Base-by-base conservation (phyloP, 2,797 vertebrate species). In the Falco novaeseelandiae region DNA sequence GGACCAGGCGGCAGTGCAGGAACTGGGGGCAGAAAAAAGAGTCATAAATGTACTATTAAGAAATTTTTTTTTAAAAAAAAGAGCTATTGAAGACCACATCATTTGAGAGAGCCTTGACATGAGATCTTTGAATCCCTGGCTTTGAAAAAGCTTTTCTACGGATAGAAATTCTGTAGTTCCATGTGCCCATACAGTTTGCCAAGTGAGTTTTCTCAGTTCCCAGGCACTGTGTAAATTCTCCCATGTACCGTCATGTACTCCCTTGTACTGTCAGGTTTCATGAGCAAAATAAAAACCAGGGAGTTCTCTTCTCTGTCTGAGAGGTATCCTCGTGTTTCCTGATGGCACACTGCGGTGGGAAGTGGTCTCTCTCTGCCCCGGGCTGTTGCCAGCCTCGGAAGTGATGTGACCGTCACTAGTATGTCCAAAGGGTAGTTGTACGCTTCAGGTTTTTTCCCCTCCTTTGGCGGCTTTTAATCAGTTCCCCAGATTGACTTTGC, bases 381-480 rank as follows among this genome's bases (percentile, higher is more conserved):
- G 38, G 69, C 51, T 30, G 26, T 30, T 76, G 27, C 58, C 40
- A 17, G n/a, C 32, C 54, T 78, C 7, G 2, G 58, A 44, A 71
- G 14, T 29, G 21, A 36, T 20, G 40, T 71, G 57, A 40, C n/a
- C 11, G 4, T 58, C 72, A 32, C 32, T 25, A 7, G 18, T 15
- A 6, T 30, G 21, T 81, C 62, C 66, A 29, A 54, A 78, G 34
- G 20, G 16, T 18, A 52, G n/a, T n/a, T 59, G 32, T 44, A 19
- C 0, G 0, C 36, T 58, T 91, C 17, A 4, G 10, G 3, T 63
- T 82, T 1, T 34, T 19, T 8, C 30, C 5, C 5, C 20, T 7
- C 2, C 46, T 76, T 78, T 65, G 54, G 34, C 46, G 54, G 34
- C 46, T 80, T 87, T 71, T 55, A n/a, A 22, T 52, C 48, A 11